A percentile compares a stretch with the other conserved stretches of the same genome.
Conservation (phyloP, 2,797 vertebrate species). For the Melanotaenia boesemani region DNA sequence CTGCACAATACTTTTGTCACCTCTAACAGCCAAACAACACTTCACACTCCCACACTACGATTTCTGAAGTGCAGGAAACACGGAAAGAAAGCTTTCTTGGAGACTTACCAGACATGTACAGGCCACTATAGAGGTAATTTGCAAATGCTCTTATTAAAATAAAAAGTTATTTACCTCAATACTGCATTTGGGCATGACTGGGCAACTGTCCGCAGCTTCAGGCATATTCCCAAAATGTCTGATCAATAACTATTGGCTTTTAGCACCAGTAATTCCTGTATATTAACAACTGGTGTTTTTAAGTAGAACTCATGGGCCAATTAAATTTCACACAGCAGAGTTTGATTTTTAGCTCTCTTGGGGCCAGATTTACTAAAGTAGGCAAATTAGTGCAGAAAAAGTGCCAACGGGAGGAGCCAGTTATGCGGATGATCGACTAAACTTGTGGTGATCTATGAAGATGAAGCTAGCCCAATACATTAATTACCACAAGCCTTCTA, state of each 20-base stretch:
- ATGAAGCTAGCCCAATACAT: not conserved
- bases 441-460: not conserved
- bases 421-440: not conserved
- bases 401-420: not conserved
- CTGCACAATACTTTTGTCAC: slow-evolving; percentile 51
- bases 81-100: slow-evolving; percentile 56
- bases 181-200: slow-evolving; percentile 16
- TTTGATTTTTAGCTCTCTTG: not conserved
- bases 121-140: slow-evolving; percentile 51
- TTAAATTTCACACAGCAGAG: not conserved
- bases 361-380: not conserved
- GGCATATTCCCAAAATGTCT: slow-evolving; percentile 35
- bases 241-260: slow-evolving; percentile 53
- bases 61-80: slow-evolving; percentile 65
- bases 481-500: not conserved
- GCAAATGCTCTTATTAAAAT: slow-evolving; percentile 32
- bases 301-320: not conserved
- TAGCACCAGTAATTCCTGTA: slow-evolving; percentile 11
- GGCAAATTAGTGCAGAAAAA: slow-evolving; percentile 1
- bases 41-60: slow-evolving; percentile 61
- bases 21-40: slow-evolving; percentile 64
- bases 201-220: slow-evolving; percentile 33
- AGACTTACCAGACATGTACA: slow-evolving; percentile 58
- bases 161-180: slow-evolving; percentile 35
- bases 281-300: not conserved